Conservation (phyloP, 2,113 vertebrate genomes). For the Pygoscelis adeliae region DNA sequence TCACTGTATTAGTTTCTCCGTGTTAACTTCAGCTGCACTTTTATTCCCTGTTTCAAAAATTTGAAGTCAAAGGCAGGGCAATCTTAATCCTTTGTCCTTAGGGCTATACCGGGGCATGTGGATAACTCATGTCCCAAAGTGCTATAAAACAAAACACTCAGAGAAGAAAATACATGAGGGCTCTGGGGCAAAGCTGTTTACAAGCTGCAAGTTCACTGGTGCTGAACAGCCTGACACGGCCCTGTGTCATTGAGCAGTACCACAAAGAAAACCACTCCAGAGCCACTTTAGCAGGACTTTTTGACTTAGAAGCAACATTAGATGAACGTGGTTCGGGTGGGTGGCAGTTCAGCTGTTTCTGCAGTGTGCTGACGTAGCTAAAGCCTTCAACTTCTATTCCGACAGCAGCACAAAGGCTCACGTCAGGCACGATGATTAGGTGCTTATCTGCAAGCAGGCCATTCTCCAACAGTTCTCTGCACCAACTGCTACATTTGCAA, state of each 20-base stretch:
- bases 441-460: neutral
- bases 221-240: neutral
- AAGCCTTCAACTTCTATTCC: neutral
- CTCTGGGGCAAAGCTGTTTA: neutral
- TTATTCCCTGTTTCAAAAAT: neutral
- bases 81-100: neutral
- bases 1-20: neutral
- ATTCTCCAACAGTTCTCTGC: neutral
- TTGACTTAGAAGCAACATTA: neutral
- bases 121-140: neutral
- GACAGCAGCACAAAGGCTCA: neutral
- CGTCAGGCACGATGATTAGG: neutral
- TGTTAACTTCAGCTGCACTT: neutral
- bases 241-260: neutral
- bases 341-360: neutral
- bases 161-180: neutral
- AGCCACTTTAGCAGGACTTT: neutral
- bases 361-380: neutral
- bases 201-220: neutral
- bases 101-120: neutral
- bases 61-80: neutral
- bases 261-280: neutral
- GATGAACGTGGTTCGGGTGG: accelerated
- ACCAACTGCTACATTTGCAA: neutral
- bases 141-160: neutral